Evolutionary conservation across 2,888 invertebrate genomes (phyloP), one percentile per base, ranked within the genome.

Genomic region (Anthophora plumipes): DNA sequence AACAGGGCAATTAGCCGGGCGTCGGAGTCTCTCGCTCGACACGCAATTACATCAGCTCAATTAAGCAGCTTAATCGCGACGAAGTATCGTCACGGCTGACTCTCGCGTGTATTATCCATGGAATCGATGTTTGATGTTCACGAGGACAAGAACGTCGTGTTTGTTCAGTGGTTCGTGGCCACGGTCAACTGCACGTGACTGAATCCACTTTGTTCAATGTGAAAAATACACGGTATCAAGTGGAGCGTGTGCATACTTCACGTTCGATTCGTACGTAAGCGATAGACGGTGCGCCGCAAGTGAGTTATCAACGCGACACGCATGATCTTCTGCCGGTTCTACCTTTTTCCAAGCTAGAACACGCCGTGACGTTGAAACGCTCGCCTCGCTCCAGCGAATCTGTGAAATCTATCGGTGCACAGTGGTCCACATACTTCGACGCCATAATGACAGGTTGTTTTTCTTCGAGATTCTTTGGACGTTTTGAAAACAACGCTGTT

Each of bases 241-340:
- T n/a, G 37, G 39, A 22, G 14, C 48, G 12, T 17, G 22, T 31
- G 25, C 64, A 41, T 22, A 3, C 31, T 31, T 67, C 60, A 48
- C 75, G 37, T 77, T 61, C 55, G 37, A 60, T 50, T 46, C 76
- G 81, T 78, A 69, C 68, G 74, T 78, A 46, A 54, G 71, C 64
- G 77, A 77, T 81, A 71, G 77, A 74, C 60, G 43, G 25, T 52
- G 63, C n/a, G n/a, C n/a, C n/a, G 31, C 39, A 17, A 39, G 61
- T 55, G 76, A 43, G 37, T 48, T 77, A 74, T 73, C 81, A 69
- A 7, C 39, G 59, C 17, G 60, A 39, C 17, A 17, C 48, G n/a
- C n/a, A n/a, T n/a, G 20, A 48, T 57, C 59, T 37, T 68, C 31
- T 60, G 22, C 7, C 74, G n/a, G 12, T n/a, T 17, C 17, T 39